phyloP scores from a whole-genome alignment of 2,113 vertebrate genomes.

The rabbit (Oryctolagus cuniculus) region mOryCun1.1 NC_091432.1:199787001-199787500 shows the following conservation, averaged over 20 bases:
- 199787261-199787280: background rate
- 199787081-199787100: too few species aligned
- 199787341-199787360: background rate
- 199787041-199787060: too few species aligned
- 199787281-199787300: background rate
- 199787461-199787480: background rate
- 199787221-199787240: conserved; percentile 18
- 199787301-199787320: background rate
- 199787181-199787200: background rate
- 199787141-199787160: too few species aligned
- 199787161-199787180: background rate
- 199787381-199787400: background rate
- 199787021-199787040: too few species aligned
- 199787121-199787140: too few species aligned
- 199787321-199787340: background rate
- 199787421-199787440: background rate
- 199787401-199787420: background rate
- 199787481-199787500: background rate
- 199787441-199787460: background rate
- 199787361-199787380: background rate
- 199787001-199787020: too few species aligned
- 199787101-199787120: too few species aligned
- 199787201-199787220: background rate
- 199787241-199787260: background rate
- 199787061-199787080: too few species aligned